Base-by-base conservation (phyloP, 1,140 invertebrate genomes). In the Drosophila chauvacae region DNA sequence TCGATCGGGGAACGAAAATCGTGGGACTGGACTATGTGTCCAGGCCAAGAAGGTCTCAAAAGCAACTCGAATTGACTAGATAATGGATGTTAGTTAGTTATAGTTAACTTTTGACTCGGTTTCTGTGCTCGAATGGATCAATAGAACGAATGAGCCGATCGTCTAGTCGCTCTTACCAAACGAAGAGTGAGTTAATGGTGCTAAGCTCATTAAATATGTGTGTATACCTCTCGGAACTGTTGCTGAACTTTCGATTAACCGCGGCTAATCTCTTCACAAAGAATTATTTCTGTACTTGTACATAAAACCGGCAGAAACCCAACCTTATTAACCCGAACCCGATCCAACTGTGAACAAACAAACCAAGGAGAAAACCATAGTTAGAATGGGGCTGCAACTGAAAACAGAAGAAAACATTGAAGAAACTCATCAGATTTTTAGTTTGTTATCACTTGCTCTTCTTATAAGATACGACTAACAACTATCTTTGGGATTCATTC, bases 401-500 rank as follows among this genome's bases (percentile, higher is more conserved):
- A 79, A 80, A 80, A 83, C 60, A 41, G 55, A 63, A 50, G 51
- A 60, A 60, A 50, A 76, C 66, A 77, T 77, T 81, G 58, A 77
- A 85, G 74, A 76, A 81, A 66, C 45, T 76, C 60, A 60, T 78
- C 48, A 77, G 71, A 77, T 75, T 73, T 58, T 60, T 63, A 58
- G 71, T 81, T 90, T 70, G 69, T 84, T 88, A 88, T 88, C 85
- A 90, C 85, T 90, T 90, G 77, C 77, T 84, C 84, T 80, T 76
- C 85, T 90, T 90, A 90, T 76, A 79, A 90, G 68, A 62, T 90
- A 90, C 45, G 64, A 85, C 78, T 81, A 90, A 79, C 68, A 80
- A 80, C 78, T 90, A 90, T 90, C 85, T 90, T 90, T 90, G 85
- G 85, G 85, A 90, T 90, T 90, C 66, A 73, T 77, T 80, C 72